Base-by-base conservation (phyloP, 2,113 vertebrate genomes). In the Oncorhynchus nerka region DNA sequence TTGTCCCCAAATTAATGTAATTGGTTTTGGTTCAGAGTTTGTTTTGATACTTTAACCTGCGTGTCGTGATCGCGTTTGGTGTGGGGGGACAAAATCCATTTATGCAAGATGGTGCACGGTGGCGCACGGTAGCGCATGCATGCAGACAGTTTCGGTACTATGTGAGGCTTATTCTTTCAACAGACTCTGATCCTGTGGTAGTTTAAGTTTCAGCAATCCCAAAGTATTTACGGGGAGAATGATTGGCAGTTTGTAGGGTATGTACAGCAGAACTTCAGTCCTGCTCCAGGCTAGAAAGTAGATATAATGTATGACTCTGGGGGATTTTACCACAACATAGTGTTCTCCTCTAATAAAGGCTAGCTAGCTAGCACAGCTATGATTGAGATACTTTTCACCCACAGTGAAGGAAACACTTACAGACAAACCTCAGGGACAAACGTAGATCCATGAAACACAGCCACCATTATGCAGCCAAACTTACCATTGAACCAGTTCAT, bases 191-290 rank as follows among this genome's bases (percentile, higher is more conserved):
- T 15, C 0, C 11, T n/a, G 6, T 61, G 20, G 16, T n/a, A 9
- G 16, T 61, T 19, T 19, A 57, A 4, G 15, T 79, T 66, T 79
- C 49, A 49, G n/a, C 3, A 30, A n/a, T 80, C 4, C 48, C 73
- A 73, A 55, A 20, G 26, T 77, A 75, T 75, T 71, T 83, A 5
- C 4, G 72, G 75, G 45, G 68, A 83, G 64, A 61, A 51, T 24
- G 51, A 9, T 76, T 84, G 76, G 74, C 77, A 68, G 30, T 11
- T 62, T 30, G 45, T 51, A 55, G 15, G 16, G 51, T 61, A 16
- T 61, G 32, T 34, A 34, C 32, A 32, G 4, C 30, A 81, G 22
- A 74, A 62, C 30, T 9, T 11, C 20, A 65, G 2, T 16, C 39
- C 15, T 0, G 4, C 3, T 51, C 4, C 9, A 16, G 19, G 24